phyloP scores from a whole-genome alignment of 1,140 invertebrate genomes.

The Cotesia glomerata region DNA sequence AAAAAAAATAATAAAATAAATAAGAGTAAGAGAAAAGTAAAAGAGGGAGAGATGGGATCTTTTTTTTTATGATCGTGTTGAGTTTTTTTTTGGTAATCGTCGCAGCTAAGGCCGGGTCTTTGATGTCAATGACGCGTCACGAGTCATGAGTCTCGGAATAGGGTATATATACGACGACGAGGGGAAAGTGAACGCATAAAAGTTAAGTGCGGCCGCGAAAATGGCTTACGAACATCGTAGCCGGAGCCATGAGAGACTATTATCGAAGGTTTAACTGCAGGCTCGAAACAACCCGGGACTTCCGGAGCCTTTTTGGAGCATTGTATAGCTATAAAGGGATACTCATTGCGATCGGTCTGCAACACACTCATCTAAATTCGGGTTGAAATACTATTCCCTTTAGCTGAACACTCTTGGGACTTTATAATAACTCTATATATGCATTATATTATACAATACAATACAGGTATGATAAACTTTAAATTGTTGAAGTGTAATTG shows the following conservation, averaged over 20 bases:
- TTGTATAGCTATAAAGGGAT: constrained; percentile 15
- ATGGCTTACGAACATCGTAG: constrained; percentile 25
- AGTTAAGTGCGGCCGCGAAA: constrained; percentile 24
- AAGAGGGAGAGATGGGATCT: background rate
- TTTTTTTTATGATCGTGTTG: background rate
- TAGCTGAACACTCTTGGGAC: background rate
- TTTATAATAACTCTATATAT: background rate
- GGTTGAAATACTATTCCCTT: constrained; percentile 10
- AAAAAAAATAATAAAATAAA: background rate
- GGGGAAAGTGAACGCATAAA: constrained; percentile 21
- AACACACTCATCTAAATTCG: constrained; percentile 1
- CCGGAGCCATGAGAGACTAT: constrained; percentile 26
- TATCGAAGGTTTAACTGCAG: constrained; percentile 36
- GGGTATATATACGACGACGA: background rate
- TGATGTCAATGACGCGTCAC: constrained; percentile 21
- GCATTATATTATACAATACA: background rate
- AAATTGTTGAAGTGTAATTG: too few relatives aligned
- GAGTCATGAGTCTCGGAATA: constrained; percentile 7
- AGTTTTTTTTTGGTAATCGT: constrained; percentile 1
- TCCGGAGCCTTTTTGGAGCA: constrained; percentile 18
- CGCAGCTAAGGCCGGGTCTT: background rate
- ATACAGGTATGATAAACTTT: too few relatives aligned
- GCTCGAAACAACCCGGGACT: constrained; percentile 19
- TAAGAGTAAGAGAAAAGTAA: background rate
- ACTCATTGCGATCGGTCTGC: constrained; percentile 1